Conservation (phyloP, 2,113 vertebrate genomes). For the Eulemur rufifrons region DNA sequence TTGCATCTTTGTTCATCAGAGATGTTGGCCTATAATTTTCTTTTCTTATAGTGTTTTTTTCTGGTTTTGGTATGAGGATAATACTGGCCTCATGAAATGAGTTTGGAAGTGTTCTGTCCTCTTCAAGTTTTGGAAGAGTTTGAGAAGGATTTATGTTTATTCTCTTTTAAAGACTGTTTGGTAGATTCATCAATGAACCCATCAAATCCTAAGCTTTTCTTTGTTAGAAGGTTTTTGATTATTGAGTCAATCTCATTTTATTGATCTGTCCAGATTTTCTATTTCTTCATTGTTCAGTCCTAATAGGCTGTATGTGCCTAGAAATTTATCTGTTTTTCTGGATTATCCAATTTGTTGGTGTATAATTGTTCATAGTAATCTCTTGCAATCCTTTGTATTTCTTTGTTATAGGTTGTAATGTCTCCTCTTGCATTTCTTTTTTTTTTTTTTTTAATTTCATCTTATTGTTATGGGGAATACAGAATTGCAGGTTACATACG, state of each 20-base stretch:
- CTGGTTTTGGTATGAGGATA: background rate
- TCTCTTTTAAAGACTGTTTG: background rate
- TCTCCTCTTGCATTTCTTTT: background rate
- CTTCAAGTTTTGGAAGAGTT: background rate
- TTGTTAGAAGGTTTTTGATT: background rate
- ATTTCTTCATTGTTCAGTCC: background rate
- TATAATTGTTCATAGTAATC: background rate
- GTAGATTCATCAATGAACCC: background rate
- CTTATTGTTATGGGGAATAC: no score
- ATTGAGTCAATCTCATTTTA: background rate
- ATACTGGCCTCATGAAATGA: background rate
- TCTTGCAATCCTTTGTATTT: background rate
- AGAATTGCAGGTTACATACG: no score
- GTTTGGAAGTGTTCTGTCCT: background rate
- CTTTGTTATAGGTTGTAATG: background rate
- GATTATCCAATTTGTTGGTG: background rate
- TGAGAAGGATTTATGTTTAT: background rate
- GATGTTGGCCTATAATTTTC: background rate
- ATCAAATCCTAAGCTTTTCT: background rate
- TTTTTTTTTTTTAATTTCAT: no score
- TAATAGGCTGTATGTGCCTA: background rate
- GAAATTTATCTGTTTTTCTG: background rate
- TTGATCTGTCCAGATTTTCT: background rate
- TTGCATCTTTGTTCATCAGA: background rate
- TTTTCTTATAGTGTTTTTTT: background rate